Base-by-base conservation (phyloP, 2,888 invertebrate species). In the Caenorhabditis virilis region DNA sequence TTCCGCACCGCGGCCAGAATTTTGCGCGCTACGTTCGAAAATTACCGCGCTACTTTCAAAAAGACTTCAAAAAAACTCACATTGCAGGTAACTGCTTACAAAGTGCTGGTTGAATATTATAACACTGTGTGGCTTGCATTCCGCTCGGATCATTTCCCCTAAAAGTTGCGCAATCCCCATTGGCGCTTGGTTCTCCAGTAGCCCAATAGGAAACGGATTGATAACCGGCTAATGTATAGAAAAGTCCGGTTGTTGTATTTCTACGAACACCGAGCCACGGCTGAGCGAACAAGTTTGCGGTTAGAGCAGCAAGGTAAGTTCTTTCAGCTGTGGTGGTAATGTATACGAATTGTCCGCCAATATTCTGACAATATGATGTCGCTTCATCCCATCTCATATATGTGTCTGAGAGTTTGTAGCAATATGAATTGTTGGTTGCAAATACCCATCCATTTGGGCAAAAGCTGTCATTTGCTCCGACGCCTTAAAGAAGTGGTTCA, bases 1-100 rank as follows among this genome's bases (percentile, higher is more conserved):
- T n/a, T n/a, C 23, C 26, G 26, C 45, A 4, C 9, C 6, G 9
- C n/a, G 4, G 26, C 2, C 26, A 30, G 26, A 7, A 4, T 7
- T 30, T n/a, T n/a, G n/a, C n/a, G n/a, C n/a, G n/a, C n/a, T n/a
- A n/a, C n/a, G n/a, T n/a, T n/a, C n/a, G n/a, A n/a, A n/a, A n/a
- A n/a, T n/a, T n/a, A n/a, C n/a, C n/a, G 59, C 22, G 84, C 84
- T 71, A 93, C 91, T 26, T 97, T 90, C 66, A 91, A 91, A 85
- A 98, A 97, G 84, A 95, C 97, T 80, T 92, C 92, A 9, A 9
- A 9, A 30, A 30, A 30, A 30, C 13, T 30, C 13, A 30, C 26
- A 57, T 16, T 36, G 36, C 36, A 13, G 36, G 36, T 36, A 5
- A n/a, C n/a, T 36, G 36, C n/a, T n/a, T 36, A 36, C 36, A 36